phyloP scores from a whole-genome alignment of 2,888 invertebrate species.

The Sialis lutaria region DNA sequence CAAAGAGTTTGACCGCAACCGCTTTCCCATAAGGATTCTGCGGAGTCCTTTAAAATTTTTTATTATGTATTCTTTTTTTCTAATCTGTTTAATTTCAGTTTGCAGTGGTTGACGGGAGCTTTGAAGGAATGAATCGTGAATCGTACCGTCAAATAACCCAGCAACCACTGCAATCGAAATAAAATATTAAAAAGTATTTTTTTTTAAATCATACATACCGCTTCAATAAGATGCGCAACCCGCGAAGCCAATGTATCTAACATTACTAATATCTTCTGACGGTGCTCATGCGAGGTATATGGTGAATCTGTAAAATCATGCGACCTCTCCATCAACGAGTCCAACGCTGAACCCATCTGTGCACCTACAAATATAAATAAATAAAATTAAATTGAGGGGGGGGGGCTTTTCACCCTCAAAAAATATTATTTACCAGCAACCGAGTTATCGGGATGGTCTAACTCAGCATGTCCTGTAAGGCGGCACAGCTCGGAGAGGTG shows the following conservation, averaged over 20 bases:
- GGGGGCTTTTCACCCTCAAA: too few relatives aligned
- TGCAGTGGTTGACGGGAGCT: too few relatives aligned
- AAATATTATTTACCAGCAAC: background rate
- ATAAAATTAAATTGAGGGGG: too few relatives aligned
- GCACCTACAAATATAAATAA: conserved; percentile 11
- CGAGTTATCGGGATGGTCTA: conserved; percentile 1
- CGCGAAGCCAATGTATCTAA: conserved; percentile 14
- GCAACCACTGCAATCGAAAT: too few relatives aligned
- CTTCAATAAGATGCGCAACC: conserved; percentile 5
- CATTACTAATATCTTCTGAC: conserved; percentile 81
- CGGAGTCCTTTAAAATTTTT: too few relatives aligned
- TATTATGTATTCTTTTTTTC: too few relatives aligned
- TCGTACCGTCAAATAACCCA: too few relatives aligned
- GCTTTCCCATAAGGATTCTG: too few relatives aligned
- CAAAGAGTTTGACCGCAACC: too few relatives aligned
- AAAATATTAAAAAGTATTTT: too few relatives aligned
- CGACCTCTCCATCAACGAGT: conserved; percentile 83
- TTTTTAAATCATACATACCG: conserved; percentile 1
- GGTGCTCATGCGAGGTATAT: conserved; percentile 92
- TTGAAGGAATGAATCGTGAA: too few relatives aligned
- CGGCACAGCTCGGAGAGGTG: conserved; percentile 74
- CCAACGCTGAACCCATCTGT: conserved; percentile 46
- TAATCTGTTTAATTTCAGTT: too few relatives aligned
- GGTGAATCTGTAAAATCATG: conserved; percentile 99
- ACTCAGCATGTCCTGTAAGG: conserved; percentile 34